Base-by-base conservation (phyloP, 2,113 vertebrate genomes). In the Lampris megalopsis region DNA sequence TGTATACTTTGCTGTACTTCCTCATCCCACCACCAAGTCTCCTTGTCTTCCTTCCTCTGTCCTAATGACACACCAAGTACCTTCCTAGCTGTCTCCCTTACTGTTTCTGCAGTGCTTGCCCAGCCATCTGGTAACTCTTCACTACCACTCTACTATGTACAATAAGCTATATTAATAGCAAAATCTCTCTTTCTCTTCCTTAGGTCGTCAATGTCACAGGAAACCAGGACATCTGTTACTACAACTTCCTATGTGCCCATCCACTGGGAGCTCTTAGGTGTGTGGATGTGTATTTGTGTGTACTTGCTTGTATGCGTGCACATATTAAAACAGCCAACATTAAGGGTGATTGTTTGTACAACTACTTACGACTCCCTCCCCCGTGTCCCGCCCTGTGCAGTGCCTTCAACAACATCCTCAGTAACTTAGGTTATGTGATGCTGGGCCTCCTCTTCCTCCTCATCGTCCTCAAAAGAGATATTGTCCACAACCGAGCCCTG, bases 211-310 rank as follows among this genome's bases (percentile, higher is more conserved):
- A 99, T 0, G 96, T 96, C 61, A 99, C 98, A 0, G 98, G 98
- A 78, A 98, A 99, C 86, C 98, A 99, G 88, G 98, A 99, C 91
- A 98, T 99, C 92, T 99, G 98, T 91, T 99, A 96, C 90, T 99
- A 99, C 91, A 99, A 99, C 93, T 99, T 99, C 86, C 90, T 98
- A 70, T 99, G 98, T 0, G 98, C 98, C 52, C 97, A 98, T 85
- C 98, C 98, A 0, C 93, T 99, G 71, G 97, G 98, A 67, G 96
- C 95, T 65, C 94, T 99, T 64, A 98, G 97, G 98, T 99, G 45
- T 1, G 88, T 66, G 43, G 13, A 56, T 38, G 42, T 63, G 36
- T 41, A 68, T 11, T n/a, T 57, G 94, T 94, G 54, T 63, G 56
- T 41, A 5, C 41, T 57, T 62, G 59, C 45, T 48, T 42, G 38